Conservation (phyloP, 1,140 invertebrate species). For the Mamestra configurata region DNA sequence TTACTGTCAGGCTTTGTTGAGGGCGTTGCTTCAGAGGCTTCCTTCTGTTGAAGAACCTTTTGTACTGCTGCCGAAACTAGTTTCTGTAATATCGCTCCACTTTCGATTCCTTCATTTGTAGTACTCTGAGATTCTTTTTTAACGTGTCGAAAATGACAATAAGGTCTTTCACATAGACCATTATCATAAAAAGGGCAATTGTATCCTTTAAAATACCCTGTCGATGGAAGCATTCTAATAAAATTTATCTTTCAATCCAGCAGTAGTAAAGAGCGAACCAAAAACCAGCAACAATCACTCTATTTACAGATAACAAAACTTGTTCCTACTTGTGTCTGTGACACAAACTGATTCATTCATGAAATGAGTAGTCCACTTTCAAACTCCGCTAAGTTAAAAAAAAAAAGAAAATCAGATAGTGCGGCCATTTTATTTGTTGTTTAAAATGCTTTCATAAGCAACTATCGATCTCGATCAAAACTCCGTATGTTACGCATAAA, state of each 20-base stretch:
- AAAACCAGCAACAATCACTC: conserved; percentile 25
- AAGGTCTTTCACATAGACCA: conserved; percentile 93
- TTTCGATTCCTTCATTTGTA: conserved; percentile 78
- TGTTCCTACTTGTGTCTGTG: too few relatives aligned
- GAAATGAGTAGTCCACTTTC: not conserved
- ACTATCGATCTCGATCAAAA: too few relatives aligned
- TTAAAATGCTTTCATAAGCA: too few relatives aligned
- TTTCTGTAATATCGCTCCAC: conserved; percentile 84
- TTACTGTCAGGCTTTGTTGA: conserved; percentile 53
- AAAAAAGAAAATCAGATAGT: not conserved
- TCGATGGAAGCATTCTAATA: conserved; percentile 93
- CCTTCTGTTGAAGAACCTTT: conserved; percentile 83
- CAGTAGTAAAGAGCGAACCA: not conserved
- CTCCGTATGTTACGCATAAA: too few relatives aligned
- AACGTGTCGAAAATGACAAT: conserved; percentile 96
- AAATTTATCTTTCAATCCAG: conserved; percentile 20
- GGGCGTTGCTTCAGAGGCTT: conserved; percentile 56
- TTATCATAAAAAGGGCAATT: conserved; percentile 95
- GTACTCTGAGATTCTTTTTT: conserved; percentile 88
- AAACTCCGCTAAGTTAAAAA: not conserved
- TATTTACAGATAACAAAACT: not conserved
- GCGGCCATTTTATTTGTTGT: too few relatives aligned
- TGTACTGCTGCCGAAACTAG: conserved; percentile 85
- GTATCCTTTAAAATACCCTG: conserved; percentile 94
- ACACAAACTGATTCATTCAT: not conserved